These are phyloP conservation scores for Brachionus paranguensis DNA, from an alignment of 1,140 invertebrate genomes.

Conservation along the genomic window DNA sequence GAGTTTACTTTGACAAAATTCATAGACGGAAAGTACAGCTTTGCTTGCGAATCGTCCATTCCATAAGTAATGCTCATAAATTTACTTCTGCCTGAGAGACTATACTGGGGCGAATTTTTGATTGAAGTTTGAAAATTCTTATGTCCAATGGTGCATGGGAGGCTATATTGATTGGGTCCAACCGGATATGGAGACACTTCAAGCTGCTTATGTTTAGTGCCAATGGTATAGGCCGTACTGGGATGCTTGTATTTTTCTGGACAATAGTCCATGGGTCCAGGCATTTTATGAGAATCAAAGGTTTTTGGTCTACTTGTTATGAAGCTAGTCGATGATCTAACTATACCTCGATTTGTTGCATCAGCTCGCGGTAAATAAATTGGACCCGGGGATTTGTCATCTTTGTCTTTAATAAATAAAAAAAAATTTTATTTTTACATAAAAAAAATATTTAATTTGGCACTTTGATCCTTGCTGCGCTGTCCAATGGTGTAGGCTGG, in stretches of 20 bases:
- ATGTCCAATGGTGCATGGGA: not conserved
- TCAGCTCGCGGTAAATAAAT: conserved; percentile 8
- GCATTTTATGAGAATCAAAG: not conserved
- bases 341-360: not conserved
- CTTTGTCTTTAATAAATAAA: not conserved
- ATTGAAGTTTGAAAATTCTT: not conserved
- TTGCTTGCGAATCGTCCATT: conserved; percentile 14
- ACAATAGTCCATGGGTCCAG: not conserved
- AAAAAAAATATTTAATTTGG: not conserved
- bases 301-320: not conserved
- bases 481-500: conserved; percentile 12
- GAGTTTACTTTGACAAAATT: not conserved
- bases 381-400: not conserved
- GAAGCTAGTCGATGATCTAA: not conserved
- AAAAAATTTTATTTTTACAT: not conserved
- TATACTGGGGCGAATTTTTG: not conserved
- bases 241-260: not conserved
- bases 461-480: not conserved
- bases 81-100: not conserved
- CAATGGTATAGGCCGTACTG: not conserved
- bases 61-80: conserved; percentile 40
- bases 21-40: not conserved
- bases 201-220: conserved; percentile 22
- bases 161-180: conserved; percentile 4
- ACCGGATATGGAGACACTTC: not conserved